Conservation (phyloP, 92 coral and sea anemone species). For the Micromussa lordhowensis region DNA sequence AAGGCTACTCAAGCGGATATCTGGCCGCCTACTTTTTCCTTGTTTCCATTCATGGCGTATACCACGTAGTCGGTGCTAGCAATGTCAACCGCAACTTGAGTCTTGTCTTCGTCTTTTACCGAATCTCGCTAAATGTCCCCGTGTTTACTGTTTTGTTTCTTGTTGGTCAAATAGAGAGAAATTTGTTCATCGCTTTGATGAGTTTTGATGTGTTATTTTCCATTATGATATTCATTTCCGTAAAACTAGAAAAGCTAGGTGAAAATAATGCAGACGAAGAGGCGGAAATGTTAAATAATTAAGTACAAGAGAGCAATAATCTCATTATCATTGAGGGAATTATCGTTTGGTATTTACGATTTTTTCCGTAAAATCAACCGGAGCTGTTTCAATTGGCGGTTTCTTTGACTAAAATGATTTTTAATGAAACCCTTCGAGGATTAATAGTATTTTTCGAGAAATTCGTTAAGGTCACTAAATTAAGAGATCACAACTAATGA, state of each 20-base stretch:
- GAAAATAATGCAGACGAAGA: neutral
- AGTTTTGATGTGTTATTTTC: neutral
- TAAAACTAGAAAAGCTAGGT: neutral
- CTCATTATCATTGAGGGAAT: too few species aligned
- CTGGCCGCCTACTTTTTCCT: constrained; percentile 6
- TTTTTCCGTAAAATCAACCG: too few species aligned
- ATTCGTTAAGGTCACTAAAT: too few species aligned
- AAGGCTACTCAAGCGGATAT: constrained; percentile 26
- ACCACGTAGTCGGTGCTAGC: constrained; percentile 23
- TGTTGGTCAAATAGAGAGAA: constrained; percentile 30
- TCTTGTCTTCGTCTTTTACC: constrained; percentile 18
- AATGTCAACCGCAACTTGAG: constrained; percentile 33
- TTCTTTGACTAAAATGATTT: too few species aligned
- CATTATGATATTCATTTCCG: neutral
- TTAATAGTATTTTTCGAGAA: too few species aligned
- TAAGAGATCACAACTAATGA: too few species aligned
- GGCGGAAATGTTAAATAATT: neutral
- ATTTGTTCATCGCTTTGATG: constrained; percentile 6
- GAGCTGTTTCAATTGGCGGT: too few species aligned
- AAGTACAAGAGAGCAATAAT: too few species aligned
- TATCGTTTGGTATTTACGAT: too few species aligned
- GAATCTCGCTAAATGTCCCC: constrained; percentile 23
- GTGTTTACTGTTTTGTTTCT: constrained; percentile 10
- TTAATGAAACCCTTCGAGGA: too few species aligned
- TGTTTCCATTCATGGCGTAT: constrained; percentile 31